Base-by-base conservation (phyloP, 2,888 invertebrate genomes). In the Polyommatus iphigenia region DNA sequence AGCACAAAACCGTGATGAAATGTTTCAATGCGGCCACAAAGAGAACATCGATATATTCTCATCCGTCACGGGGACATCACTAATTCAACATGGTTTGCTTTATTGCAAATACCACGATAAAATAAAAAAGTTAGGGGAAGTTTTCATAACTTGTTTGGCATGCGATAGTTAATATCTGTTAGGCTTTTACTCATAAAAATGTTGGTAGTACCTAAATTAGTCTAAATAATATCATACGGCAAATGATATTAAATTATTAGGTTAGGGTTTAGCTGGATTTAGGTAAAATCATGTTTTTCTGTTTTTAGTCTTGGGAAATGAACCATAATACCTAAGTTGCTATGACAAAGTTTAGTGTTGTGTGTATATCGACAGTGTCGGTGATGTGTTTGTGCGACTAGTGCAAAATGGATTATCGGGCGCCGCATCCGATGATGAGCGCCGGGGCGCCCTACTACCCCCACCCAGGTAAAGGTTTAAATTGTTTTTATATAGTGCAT, bases 371-470 rank as follows among this genome's bases (percentile, higher is more conserved):
- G 79, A 81, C 80, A 78, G 79, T 20, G 78, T 78, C 79, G 75
- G 83, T 85, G 85, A 81, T 84, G 86, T 83, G 82, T 81, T 80
- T 79, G 82, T 84, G 84, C 81, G 83, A 83, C 82, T 83, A 84
- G 87, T 87, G 86, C 83, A 82, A 83, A 82, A 94, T 94, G 94
- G 94, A 94, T 84, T 94, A 93, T 84, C 90, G 94, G 71, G 91
- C 91, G 79, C 93, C 93, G 57, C 89, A 89, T 83, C 92, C 94
- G 79, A 85, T 88, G 85, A 86, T 89, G 87, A 90, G 86, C 88
- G 88, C 86, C 86, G 91, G 90, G 81, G 82, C 90, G 83, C 89
- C 91, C 79, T 93, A 90, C 91, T 92, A 88, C 84, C 89, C 89
- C 10, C 91, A 89, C 79, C 86, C 93, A 91, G 94, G 94, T 94